phyloP scores from a whole-genome alignment of 2,113 vertebrate species.

The Hippotragus niger region DNA sequence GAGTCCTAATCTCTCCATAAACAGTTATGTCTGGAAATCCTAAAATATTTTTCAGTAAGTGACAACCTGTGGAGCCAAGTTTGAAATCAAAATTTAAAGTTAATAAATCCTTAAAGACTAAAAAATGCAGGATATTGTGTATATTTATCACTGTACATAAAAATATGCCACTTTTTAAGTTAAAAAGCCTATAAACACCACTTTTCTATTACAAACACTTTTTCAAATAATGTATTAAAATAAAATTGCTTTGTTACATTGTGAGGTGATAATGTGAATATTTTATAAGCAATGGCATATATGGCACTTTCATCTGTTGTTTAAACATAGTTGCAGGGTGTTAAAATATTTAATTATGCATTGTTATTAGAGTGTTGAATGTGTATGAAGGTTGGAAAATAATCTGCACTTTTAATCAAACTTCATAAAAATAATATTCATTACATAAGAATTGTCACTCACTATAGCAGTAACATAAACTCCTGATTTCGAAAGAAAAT shows the following conservation, averaged over 20 bases:
- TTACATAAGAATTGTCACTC: background rate
- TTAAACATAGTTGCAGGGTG: background rate
- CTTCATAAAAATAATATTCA: background rate
- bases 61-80: background rate
- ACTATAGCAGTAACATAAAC: background rate
- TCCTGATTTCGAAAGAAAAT: background rate
- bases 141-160: background rate
- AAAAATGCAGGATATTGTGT: background rate
- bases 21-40: background rate
- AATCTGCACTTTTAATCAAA: conserved; percentile 2
- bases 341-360: conserved; percentile 30
- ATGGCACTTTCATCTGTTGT: background rate
- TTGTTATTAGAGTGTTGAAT: conserved; percentile 12
- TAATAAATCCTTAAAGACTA: background rate
- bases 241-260: background rate
- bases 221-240: background rate
- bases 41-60: background rate
- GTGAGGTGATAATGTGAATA: background rate
- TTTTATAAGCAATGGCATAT: background rate
- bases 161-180: background rate
- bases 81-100: background rate
- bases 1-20: background rate
- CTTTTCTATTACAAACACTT: background rate
- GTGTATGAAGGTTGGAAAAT: background rate
- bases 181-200: background rate